Evolutionary conservation across 1,140 invertebrate species (phyloP), one percentile per base, ranked within the genome.

Genomic region (Euwallacea fornicatus): DNA sequence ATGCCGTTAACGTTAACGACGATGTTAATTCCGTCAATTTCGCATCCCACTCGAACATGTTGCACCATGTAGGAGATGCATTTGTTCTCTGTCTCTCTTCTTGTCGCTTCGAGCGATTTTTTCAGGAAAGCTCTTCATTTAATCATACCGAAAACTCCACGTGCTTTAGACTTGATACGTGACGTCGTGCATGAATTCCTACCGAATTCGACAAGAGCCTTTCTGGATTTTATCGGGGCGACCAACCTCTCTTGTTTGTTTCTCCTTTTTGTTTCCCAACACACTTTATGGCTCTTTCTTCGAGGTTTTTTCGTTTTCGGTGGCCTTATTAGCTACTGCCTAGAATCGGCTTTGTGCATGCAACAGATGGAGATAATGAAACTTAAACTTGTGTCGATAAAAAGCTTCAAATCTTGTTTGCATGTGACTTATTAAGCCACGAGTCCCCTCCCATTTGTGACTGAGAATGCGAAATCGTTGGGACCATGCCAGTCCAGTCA

Each of bases 401-500:
- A 33, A 33, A 33, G 21, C 21, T 33, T 33, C 21, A 33, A 33
- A 50, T 50, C 54, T 56, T 56, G 54, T 56, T 56, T 56, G 16
- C 54, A 15, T 9, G 16, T 15, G 8, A 3, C n/a, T 56, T 56
- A 56, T 56, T 56, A 56, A 56, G 16, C n/a, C 43, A 43, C 59
- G 59, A 16, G 4, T 8, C 15, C 42, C 59, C 59, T 41, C 59
- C 59, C 59, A 42, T 42, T 61, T 61, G 59, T 61, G 21, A 43
- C 59, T 21, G 59, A 7, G 42, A 21, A 61, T 61, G 42, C 42
- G 59, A 61, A 43, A 61, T 42, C 42, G 59, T 61, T 61, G 59
- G 59, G 33, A 9, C 42, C 33, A 61, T 61, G 59, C 59, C 59
- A 61, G 59, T 9, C 55, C 11, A 61, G 59, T 61, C 59, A 21